These are phyloP conservation scores for Holacanthus passer DNA, from an alignment of 2,113 vertebrate species.

Conservation along the genomic window DNA sequence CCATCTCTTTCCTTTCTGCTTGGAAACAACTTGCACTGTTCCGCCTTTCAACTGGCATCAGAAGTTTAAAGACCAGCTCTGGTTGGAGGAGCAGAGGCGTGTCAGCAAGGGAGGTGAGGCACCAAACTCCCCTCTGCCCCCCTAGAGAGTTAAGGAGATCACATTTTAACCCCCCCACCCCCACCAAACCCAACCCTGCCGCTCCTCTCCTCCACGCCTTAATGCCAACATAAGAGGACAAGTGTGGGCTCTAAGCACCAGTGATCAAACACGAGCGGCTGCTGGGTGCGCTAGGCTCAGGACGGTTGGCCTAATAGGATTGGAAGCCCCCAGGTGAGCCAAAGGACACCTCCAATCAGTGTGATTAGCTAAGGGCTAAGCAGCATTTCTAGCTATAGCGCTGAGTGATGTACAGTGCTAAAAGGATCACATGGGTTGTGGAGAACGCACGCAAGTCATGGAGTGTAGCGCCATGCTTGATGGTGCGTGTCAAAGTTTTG, in stretches of 20 bases:
- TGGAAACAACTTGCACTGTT: conserved; percentile 64
- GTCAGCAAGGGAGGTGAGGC: conserved; percentile 77
- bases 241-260: conserved; percentile 85
- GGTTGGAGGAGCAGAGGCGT: conserved; percentile 56
- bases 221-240: conserved; percentile 83
- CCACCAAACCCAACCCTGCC: conserved; percentile 63
- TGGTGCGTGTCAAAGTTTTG: conserved; percentile 62
- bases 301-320: conserved; percentile 87
- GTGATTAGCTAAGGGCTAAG: conserved; percentile 81
- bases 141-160: conserved; percentile 86
- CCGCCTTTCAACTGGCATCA: conserved; percentile 77
- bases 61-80: conserved; percentile 77
- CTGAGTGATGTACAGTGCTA: conserved; percentile 67
- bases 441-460: conserved; percentile 58
- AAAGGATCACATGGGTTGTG: conserved; percentile 72
- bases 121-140: conserved; percentile 80
- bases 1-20: conserved; percentile 44
- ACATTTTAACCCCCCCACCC: conserved; percentile 80
- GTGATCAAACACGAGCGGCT: conserved; percentile 85
- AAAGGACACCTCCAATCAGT: conserved; percentile 82
- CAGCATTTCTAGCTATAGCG: conserved; percentile 64
- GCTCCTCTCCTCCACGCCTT: conserved; percentile 72
- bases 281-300: conserved; percentile 80
- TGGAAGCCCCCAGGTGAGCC: conserved; percentile 87
- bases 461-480: conserved; percentile 56